Base-by-base conservation (phyloP, 2,113 vertebrate genomes). In the Phyllopteryx taeniolatus region DNA sequence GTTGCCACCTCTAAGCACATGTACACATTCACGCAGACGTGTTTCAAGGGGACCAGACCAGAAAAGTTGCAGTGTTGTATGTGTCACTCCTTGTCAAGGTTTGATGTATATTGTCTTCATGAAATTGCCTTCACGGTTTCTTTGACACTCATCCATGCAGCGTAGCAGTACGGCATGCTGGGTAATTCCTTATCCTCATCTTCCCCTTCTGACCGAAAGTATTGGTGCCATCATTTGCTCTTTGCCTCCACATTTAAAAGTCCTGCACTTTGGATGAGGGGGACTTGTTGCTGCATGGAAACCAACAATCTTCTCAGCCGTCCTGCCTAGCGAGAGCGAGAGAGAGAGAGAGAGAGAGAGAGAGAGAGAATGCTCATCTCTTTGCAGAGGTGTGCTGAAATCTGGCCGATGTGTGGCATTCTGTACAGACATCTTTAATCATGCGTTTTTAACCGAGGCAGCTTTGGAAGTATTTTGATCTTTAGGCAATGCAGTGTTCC, bases 11-110 rank as follows among this genome's bases (percentile, higher is more conserved):
- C 78, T 68, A 85, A 80, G 81, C 82, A 88, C 85, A 87, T 82
- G 74, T 70, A 44, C 71, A 76, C 75, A 66, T 14, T 31, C 74
- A 67, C 71, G 66, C 74, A 77, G 44, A 47, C 80, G 49, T 15
- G 80, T 82, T 81, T 77, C 82, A 73, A 83, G 83, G 88, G 89
- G 88, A 90, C 88, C 87, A 85, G 88, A 90, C 88, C 87, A 85
- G 82, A 63, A 42, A 79, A 64, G 63, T 79, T 75, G 81, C 86
- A 82, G 84, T 87, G 83, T 84, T 87, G 81, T 82, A 85, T 53
- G 54, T 75, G 68, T 79, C 71, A 70, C 84, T 81, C 46, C 59
- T 70, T 8, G 72, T 85, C 78, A 17, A 84, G 75, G 73, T 72
- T 80, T 80, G 75, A 73, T 68, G 63, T 81, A 67, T 74, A 63